phyloP scores from a whole-genome alignment of 2,888 invertebrate species.

The Cephus spinipes region DNA sequence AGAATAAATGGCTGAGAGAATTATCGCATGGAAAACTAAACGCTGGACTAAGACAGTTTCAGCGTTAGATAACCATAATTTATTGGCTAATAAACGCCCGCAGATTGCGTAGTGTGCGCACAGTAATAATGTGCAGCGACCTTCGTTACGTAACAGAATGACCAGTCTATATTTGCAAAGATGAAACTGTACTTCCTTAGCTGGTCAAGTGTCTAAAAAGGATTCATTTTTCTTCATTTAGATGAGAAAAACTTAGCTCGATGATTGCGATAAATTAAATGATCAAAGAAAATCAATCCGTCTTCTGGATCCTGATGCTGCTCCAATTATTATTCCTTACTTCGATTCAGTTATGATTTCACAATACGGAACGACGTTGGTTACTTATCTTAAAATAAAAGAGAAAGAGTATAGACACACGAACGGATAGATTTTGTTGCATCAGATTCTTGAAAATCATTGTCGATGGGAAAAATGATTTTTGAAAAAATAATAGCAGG shows the following conservation, averaged over 20 bases:
- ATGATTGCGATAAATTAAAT: neutral
- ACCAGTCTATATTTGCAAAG: neutral
- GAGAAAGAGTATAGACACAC: neutral
- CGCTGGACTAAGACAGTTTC: neutral
- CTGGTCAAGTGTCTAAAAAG: neutral
- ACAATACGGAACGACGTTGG: too few relatives aligned
- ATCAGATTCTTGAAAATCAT: neutral
- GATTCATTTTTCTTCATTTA: neutral
- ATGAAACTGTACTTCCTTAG: neutral
- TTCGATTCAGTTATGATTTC: neutral
- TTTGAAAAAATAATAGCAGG: conserved; percentile 29
- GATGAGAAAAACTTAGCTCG: neutral
- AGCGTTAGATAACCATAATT: conserved; percentile 12
- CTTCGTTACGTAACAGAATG: conserved; percentile 16
- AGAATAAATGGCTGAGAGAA: neutral
- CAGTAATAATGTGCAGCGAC: conserved; percentile 12
- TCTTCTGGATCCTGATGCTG: neutral
- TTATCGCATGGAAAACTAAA: neutral
- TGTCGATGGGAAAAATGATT: neutral
- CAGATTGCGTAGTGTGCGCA: neutral
- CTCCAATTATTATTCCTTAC: neutral
- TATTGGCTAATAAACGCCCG: conserved; percentile 8
- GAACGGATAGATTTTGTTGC: neutral
- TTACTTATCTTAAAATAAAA: too few relatives aligned
- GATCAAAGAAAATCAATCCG: neutral